Evolutionary conservation across 2,113 vertebrate genomes (phyloP).

Genomic region (Choloepus hoffmanni): DNA sequence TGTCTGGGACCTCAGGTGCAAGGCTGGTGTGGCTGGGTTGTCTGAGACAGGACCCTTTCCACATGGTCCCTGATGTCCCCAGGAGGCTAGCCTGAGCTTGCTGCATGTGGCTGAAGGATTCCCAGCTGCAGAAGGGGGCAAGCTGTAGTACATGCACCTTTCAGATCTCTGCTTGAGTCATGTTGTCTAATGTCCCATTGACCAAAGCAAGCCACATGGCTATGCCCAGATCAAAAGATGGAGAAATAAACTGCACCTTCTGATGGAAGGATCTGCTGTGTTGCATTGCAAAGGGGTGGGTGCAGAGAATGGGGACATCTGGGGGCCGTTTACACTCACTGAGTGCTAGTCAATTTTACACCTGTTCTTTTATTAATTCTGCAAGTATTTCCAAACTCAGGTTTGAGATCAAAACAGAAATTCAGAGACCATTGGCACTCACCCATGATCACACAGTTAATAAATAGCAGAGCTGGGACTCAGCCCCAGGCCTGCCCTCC

Average conservation of each 20-base stretch:
- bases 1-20: not conserved
- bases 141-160: not conserved
- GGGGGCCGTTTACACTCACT: not conserved
- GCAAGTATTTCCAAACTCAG: not conserved
- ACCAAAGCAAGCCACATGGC: not conserved
- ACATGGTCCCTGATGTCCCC: not conserved
- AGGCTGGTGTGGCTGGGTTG: not conserved
- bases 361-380: not conserved
- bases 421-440: not conserved
- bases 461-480: not conserved
- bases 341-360: not conserved
- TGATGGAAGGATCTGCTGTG: not conserved
- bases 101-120: not conserved
- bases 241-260: not conserved
- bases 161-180: not conserved
- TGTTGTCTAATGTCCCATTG: not conserved
- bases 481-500: too few relatives aligned
- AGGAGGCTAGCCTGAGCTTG: not conserved
- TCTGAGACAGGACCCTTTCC: not conserved
- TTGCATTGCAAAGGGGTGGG: not conserved
- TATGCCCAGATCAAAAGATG: not conserved
- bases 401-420: not conserved
- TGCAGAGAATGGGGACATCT: not conserved
- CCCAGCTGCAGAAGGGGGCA: not conserved
- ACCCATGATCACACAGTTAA: not conserved